Base-by-base conservation (phyloP, 2,113 vertebrate species). In the Mormyrus lacerda region DNA sequence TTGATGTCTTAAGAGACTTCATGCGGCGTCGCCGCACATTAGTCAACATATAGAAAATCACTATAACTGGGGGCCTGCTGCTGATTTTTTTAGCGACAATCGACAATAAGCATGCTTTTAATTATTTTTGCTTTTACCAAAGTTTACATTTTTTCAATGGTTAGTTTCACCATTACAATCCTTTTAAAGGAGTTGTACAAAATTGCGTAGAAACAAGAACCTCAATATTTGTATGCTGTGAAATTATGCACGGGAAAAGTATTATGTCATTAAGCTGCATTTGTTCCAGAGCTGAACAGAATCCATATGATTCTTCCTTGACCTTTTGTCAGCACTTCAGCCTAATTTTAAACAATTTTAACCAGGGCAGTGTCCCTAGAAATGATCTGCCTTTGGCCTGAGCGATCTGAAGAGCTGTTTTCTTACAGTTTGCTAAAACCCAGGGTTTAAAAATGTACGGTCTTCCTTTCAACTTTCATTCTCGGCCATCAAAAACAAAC, bases 1-100 rank as follows among this genome's bases (percentile, higher is more conserved):
- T 94, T 93, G 92, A 53, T 92, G 91, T 94, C 94, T 94, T 94
- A 93, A 93, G 95, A 94, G 91, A 90, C 93, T 92, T 94, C 88
- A 92, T 90, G 93, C 92, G 93, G 91, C 89, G 91, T 93, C n/a
- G n/a, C n/a, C n/a, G 91, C 93, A 92, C 92, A 94, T 96, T 95
- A 95, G 94, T 94, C 94, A 95, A 94, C 94, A 95, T 94, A 95
- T 94, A 94, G 94, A 93, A 94, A 95, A 94, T 93, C 94, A 95
- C 92, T 93, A 92, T 92, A 90, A 92, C 93, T 92, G 93, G 92
- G 92, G 93, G 92, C 93, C 91, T 65, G 42, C 5, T 73, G 87
- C 90, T 94, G 94, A 94, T 94, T 94, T 93, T 93, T 83, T 93
- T 93, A 93, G 73, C 90, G 90, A 91, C 94, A 93, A 94, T 94